Base-by-base conservation (phyloP, 2,888 invertebrate species). In the Troilus luridus region DNA sequence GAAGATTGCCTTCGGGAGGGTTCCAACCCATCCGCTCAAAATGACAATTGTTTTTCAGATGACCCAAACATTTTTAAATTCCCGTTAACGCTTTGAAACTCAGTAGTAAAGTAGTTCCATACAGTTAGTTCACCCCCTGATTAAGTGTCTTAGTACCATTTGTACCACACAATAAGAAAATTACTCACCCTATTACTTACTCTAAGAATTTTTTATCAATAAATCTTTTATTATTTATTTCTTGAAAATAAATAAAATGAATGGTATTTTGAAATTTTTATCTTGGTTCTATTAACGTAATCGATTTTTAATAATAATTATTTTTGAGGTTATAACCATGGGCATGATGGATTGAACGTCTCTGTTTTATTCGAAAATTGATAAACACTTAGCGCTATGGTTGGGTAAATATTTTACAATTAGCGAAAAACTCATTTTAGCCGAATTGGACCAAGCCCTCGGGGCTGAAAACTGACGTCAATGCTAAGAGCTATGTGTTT, bases 381-480 rank as follows among this genome's bases (percentile, higher is more conserved):
- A 77, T 41, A 77, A 41, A 41, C 72, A 77, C 67, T 67, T 24
- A 6, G 9, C 9, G 27, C 41, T 77, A 19, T 41, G 41, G 72
- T 17, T 77, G 72, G 41, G 72, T 77, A 77, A 77, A 77, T 77
- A 77, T 77, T 77, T 77, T 77, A 77, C 72, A 77, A 77, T 77
- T 77, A 27, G 72, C 2, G 72, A 41, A 41, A 77, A 41, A 77
- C 41, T 77, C 72, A 41, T 77, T 77, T 77, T 41, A 77, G 17
- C 24, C 67, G 67, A 67, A 67, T 67, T 67, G 67, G 67, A 67
- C 14, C 14, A 24, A 67, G 24, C 27, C 41, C 72, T 41, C 72
- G 2, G 72, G 9, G 27, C 72, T 27, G 41, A 77, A 41, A 77
- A 41, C 72, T 27, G 17, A 17, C 72, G 72, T 77, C 72, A 41